phyloP scores from a whole-genome alignment of 2,113 vertebrate genomes.

The Porphyrio hochstetteri region DNA sequence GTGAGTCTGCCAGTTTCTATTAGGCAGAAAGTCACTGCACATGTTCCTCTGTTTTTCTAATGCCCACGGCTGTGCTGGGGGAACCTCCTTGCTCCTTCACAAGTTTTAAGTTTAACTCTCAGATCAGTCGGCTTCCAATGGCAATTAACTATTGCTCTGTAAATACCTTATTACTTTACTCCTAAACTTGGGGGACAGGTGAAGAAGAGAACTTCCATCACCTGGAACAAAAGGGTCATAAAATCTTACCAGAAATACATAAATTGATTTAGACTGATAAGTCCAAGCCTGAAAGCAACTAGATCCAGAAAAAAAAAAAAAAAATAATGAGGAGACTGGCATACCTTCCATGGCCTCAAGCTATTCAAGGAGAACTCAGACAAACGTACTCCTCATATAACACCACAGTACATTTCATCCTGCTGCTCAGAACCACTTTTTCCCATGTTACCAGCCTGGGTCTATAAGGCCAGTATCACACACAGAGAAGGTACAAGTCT shows the following conservation, averaged over 20 bases:
- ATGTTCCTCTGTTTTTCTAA: not conserved
- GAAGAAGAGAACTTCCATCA: not conserved
- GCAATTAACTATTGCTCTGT: not conserved
- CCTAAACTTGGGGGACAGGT: fast-evolving
- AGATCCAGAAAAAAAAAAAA: not conserved
- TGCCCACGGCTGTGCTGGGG: not conserved
- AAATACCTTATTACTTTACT: not conserved
- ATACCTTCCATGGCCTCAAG: not conserved
- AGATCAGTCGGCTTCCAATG: not conserved
- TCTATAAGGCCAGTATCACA: not conserved
- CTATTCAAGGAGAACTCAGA: not conserved
- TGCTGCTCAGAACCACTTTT: not conserved
- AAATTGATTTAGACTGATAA: fast-evolving
- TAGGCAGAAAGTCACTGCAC: not conserved
- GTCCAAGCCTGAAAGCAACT: not conserved
- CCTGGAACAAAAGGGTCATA: not conserved
- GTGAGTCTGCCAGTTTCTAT: not conserved
- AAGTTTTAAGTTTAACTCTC: not conserved
- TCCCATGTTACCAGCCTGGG: not conserved
- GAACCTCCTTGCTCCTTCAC: not conserved
- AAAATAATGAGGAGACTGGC: not conserved
- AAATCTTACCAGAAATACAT: not conserved
- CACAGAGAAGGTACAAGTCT: not conserved
- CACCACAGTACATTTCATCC: not conserved
- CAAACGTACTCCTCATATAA: not conserved